These are phyloP conservation scores for Eupeodes luniger DNA, from an alignment of 2,888 invertebrate species.

Conservation along the genomic window DNA sequence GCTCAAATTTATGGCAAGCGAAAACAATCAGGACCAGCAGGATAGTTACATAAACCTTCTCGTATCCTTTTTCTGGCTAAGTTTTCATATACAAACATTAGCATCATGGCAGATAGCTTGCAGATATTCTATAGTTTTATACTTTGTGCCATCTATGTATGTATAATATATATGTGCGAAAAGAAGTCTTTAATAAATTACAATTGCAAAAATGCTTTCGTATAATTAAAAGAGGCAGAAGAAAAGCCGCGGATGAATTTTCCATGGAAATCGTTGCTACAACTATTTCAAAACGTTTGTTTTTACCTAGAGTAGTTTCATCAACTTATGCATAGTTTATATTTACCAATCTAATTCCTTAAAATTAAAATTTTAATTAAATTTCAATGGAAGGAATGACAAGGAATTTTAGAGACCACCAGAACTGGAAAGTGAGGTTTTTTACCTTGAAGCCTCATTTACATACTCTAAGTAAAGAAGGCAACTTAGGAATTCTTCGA, in stretches of 20 bases:
- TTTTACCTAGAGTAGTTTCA: not conserved
- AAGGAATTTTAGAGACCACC: too few relatives aligned
- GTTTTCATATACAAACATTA: conserved; percentile 21
- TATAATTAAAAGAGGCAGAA: conserved; percentile 59
- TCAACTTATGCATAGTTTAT: not conserved
- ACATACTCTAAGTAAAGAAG: too few relatives aligned
- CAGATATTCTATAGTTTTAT: conserved; percentile 1
- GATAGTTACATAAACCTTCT: not conserved
- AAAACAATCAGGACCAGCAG: conserved; percentile 46
- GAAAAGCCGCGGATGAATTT: conserved; percentile 6
- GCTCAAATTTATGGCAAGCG: conserved; percentile 68
- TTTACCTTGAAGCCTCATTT: too few relatives aligned
- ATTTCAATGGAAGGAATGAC: not conserved
- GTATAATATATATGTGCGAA: not conserved
- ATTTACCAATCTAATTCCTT: not conserved
- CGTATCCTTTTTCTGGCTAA: not conserved
- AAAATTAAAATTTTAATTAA: not conserved
- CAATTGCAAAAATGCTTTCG: conserved; percentile 72
- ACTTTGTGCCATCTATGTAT: not conserved
- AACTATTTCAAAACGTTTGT: conserved; percentile 11
- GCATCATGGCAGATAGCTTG: not conserved
- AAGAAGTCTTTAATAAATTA: conserved; percentile 64
- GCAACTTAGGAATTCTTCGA: too few relatives aligned
- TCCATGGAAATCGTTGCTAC: not conserved
- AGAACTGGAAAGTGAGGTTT: too few relatives aligned